Evolutionary conservation across 2,888 invertebrate genomes (phyloP).

Genomic region (Acleris holmiana): DNA sequence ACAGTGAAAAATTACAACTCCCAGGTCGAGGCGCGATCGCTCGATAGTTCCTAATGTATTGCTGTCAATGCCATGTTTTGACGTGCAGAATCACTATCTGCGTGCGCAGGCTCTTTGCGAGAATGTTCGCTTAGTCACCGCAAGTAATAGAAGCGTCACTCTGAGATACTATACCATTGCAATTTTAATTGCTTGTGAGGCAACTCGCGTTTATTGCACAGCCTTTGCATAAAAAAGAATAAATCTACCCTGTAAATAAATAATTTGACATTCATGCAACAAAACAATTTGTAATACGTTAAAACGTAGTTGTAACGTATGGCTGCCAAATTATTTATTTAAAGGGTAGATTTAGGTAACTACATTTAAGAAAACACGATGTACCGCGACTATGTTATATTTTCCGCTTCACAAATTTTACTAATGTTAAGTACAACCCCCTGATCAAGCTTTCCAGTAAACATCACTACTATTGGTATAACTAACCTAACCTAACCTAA

Average conservation of each 20-base stretch:
- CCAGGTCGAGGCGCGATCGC: constrained; percentile 65
- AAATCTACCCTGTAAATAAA: neutral
- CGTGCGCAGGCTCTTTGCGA: constrained; percentile 50
- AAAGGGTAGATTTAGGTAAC: too few species aligned
- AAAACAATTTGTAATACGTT: too few species aligned
- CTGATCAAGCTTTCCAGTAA: too few species aligned
- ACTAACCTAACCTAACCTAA: too few species aligned
- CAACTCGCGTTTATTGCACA: constrained; percentile 14
- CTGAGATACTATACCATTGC: constrained; percentile 51
- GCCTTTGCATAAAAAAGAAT: constrained; percentile 15
- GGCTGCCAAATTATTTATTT: too few species aligned
- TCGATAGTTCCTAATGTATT: constrained; percentile 81
- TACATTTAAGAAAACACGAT: too few species aligned
- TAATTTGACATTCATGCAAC: too few species aligned
- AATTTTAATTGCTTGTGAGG: constrained; percentile 52
- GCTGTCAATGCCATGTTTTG: constrained; percentile 80
- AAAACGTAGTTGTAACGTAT: too few species aligned
- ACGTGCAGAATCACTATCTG: constrained; percentile 72
- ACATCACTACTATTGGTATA: too few species aligned
- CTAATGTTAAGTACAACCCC: too few species aligned
- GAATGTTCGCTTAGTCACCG: constrained; percentile 66
- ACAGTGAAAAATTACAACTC: constrained; percentile 80
- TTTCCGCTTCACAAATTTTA: too few species aligned
- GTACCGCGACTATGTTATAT: too few species aligned
- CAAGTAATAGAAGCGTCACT: constrained; percentile 60